Base-by-base conservation (phyloP, 2,113 vertebrate species). In the Leuciscus idus region DNA sequence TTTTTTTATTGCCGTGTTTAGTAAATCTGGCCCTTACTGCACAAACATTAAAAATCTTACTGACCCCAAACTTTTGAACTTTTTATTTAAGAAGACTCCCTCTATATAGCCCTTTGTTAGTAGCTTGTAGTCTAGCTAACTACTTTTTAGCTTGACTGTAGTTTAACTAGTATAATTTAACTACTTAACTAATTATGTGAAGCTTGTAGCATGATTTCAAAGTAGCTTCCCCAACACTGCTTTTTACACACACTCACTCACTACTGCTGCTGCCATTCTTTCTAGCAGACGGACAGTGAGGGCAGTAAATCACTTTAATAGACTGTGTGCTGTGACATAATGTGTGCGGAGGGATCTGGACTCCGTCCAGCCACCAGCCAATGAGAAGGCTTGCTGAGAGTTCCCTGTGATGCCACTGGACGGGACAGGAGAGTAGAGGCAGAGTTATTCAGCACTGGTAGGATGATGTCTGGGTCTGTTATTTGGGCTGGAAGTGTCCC, bases 391-490 rank as follows among this genome's bases (percentile, higher is more conserved):
- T 43, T 9, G 6, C 6, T 72, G 5, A 28, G 23, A 62, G 52
- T 48, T 33, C 73, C 21, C 59, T 70, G 48, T 43, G 48, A 89
- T 77, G 74, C 87, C 81, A 88, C 87, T 88, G 77, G 83, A 64
- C 64, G 23, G 76, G 61, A 80, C 36, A 85, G 57, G 15, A 52
- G 70, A 81, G 61, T 77, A 36, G 61, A 61, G 81, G 46, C 75
- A 57, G 61, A 82, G 50, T 48, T 70, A 55, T 82, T 82, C 11
- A 52, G 70, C n/a, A 78, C 87, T 87, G 79, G 36, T 36, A 79
- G 64, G 78, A 73, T 90, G 90, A 90, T 89, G 90, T 92, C 89
- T 90, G 64, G 84, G 21, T 46, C 61, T 89, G 86, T 89, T 89
- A 88, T 92, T 92, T 89, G 80, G 62, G 84, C 87, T 90, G 90